phyloP scores from a whole-genome alignment of 1,140 invertebrate species.

The Drosophila fuyamai region DNA sequence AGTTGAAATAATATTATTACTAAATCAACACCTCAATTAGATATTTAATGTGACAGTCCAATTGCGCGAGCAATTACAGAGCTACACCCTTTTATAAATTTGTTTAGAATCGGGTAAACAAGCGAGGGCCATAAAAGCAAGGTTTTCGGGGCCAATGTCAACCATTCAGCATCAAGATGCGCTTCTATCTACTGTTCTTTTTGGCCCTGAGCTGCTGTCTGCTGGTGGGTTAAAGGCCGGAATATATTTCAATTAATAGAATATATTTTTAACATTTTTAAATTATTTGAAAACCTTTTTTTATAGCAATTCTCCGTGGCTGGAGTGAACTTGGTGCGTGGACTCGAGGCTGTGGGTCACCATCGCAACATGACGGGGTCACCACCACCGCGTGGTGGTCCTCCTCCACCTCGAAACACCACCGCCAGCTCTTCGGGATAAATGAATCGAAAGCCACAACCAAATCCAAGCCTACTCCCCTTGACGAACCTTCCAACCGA shows the following conservation, averaged over 20 bases:
- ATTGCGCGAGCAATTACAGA: slow-evolving; percentile 47
- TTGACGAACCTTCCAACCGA: not conserved
- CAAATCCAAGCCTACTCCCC: not conserved
- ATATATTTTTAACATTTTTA: not conserved
- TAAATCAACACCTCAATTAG: slow-evolving; percentile 61
- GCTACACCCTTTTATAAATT: not conserved
- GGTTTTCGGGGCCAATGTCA: slow-evolving; percentile 57
- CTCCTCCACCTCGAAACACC: slow-evolving; percentile 50
- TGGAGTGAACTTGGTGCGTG: slow-evolving; percentile 11
- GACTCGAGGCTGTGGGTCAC: slow-evolving; percentile 5
- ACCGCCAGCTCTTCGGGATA: slow-evolving; percentile 41
- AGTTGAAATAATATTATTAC: slow-evolving; percentile 38
- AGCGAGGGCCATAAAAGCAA: slow-evolving; percentile 48
- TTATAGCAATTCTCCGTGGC: slow-evolving; percentile 37
- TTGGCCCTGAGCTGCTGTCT: slow-evolving; percentile 52
- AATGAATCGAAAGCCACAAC: not conserved
- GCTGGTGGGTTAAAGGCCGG: slow-evolving; percentile 44
- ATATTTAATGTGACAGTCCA: slow-evolving; percentile 56
- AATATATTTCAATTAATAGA: not conserved
- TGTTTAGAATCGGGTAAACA: not conserved
- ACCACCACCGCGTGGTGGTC: slow-evolving; percentile 30
- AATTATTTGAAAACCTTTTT: slow-evolving; percentile 8
- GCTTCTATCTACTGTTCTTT: slow-evolving; percentile 52
- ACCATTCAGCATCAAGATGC: slow-evolving; percentile 60
- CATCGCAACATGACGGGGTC: slow-evolving; percentile 34